phyloP scores from a whole-genome alignment of 2,113 vertebrate genomes.

The Colistium nudipinnis region DNA sequence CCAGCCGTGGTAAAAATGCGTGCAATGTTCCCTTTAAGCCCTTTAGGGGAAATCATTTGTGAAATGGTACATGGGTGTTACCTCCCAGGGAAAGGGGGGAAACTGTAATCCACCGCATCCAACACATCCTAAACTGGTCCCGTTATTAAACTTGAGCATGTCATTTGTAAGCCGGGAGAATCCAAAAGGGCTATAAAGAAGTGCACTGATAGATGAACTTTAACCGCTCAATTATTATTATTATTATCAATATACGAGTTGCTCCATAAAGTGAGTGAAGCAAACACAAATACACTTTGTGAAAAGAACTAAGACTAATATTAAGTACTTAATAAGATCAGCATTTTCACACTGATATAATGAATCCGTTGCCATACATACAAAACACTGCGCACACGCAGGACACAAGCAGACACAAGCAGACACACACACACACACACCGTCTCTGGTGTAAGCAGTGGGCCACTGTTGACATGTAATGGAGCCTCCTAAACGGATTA shows the following conservation, averaged over 20 bases:
- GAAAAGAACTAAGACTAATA: slow-evolving; percentile 20
- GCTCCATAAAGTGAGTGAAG: not conserved
- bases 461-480: slow-evolving; percentile 68
- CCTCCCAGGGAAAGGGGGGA: slow-evolving; percentile 17
- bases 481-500: slow-evolving; percentile 76
- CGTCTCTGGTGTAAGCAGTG: slow-evolving; percentile 36
- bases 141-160: slow-evolving; percentile 55
- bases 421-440: slow-evolving; percentile 14
- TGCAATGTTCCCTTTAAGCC: slow-evolving; percentile 1
- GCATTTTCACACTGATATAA: slow-evolving; percentile 16
- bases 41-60: slow-evolving; percentile 37
- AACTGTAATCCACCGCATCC: slow-evolving; percentile 49
- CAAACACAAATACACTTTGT: slow-evolving; percentile 17
- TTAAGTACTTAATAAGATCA: slow-evolving; percentile 51
- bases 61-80: slow-evolving; percentile 41
- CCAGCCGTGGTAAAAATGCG: slow-evolving; percentile 6
- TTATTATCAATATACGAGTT: not conserved
- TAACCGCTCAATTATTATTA: not conserved
- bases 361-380: slow-evolving; percentile 1
- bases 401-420: not conserved
- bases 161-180: slow-evolving; percentile 17
- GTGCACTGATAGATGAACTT: not conserved
- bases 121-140: slow-evolving; percentile 48
- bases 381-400: not conserved
- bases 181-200: slow-evolving; percentile 5